A percentile compares a stretch with the other conserved stretches of the same genome.
These are phyloP conservation scores for Plagodis dolabraria DNA, from an alignment of 2,888 invertebrate genomes.

Conservation along the genomic window DNA sequence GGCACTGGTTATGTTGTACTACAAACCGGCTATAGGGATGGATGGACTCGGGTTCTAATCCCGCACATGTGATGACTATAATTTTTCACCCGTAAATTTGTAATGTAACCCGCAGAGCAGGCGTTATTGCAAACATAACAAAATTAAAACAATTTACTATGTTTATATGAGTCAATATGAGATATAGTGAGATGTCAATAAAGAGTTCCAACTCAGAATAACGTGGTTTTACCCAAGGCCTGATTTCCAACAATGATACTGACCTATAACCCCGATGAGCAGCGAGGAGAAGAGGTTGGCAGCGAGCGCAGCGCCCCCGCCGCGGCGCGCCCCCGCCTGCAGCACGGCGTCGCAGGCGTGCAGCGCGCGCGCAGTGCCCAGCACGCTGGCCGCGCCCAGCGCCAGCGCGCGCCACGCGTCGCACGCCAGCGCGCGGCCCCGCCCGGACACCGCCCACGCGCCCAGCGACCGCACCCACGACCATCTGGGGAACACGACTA, in stretches of 20 bases:
- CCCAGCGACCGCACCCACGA: slow-evolving; percentile 70
- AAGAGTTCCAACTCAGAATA: too few relatives aligned
- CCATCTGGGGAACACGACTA: slow-evolving; percentile 68
- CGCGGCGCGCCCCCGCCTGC: slow-evolving; percentile 71
- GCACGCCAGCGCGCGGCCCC: slow-evolving; percentile 71
- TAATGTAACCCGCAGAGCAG: too few relatives aligned
- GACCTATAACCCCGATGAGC: slow-evolving; percentile 75
- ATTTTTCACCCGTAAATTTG: too few relatives aligned
- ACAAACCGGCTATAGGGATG: too few relatives aligned
- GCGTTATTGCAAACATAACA: too few relatives aligned
- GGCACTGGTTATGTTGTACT: too few relatives aligned
- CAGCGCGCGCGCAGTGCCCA: slow-evolving; percentile 78
- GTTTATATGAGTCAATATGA: too few relatives aligned
- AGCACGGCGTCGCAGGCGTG: slow-evolving; percentile 77
- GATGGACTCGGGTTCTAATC: too few relatives aligned
- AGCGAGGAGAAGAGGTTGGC: slow-evolving; percentile 77
- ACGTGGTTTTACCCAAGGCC: too few relatives aligned
- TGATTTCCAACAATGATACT: background rate
- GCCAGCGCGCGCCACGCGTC: slow-evolving; percentile 74
- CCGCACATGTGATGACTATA: too few relatives aligned
- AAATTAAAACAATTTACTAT: too few relatives aligned
- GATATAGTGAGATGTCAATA: too few relatives aligned
- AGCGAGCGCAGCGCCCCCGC: slow-evolving; percentile 70
- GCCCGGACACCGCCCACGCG: slow-evolving; percentile 71
- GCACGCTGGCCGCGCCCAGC: slow-evolving; percentile 70